These are phyloP conservation scores for Parasteatoda tepidariorum DNA, from an alignment of 1,140 invertebrate genomes.

Conservation along the genomic window DNA sequence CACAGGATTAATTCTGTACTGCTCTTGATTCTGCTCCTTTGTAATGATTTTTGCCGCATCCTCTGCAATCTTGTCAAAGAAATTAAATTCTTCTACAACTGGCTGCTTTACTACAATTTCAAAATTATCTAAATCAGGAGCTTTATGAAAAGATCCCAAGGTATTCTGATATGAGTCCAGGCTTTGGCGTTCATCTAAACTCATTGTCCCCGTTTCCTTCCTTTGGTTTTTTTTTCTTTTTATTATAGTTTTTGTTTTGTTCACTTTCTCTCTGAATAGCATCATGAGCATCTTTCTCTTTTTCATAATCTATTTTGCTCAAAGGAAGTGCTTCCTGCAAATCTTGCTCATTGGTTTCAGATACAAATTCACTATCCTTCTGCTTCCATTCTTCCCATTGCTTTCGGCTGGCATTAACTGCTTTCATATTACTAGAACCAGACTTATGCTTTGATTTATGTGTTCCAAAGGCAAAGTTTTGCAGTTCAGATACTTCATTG, in stretches of 20 bases:
- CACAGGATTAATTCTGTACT: conserved; percentile 68
- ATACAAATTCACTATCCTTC: conserved; percentile 74
- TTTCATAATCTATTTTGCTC: conserved; percentile 78
- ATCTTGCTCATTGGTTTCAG: conserved; percentile 76
- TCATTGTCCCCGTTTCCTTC: conserved; percentile 74
- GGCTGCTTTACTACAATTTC: conserved; percentile 1
- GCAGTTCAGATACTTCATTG: conserved; percentile 59
- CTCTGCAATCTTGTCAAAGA: conserved; percentile 77
- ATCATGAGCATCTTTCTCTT: conserved; percentile 73
- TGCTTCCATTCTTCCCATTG: conserved; percentile 76
- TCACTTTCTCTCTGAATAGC: conserved; percentile 61
- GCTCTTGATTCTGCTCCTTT: conserved; percentile 76
- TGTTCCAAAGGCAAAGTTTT: conserved; percentile 52
- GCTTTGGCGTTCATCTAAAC: conserved; percentile 76
- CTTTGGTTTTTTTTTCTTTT: conserved; percentile 72
- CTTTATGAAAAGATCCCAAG: too few relatives aligned
- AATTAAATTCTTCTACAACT: conserved; percentile 68
- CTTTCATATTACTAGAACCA: neutral
- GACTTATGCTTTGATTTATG: conserved; percentile 9
- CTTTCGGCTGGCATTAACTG: neutral
- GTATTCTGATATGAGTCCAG: conserved; percentile 42
- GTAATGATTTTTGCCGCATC: conserved; percentile 76
- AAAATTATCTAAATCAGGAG: conserved; percentile 31
- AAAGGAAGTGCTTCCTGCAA: conserved; percentile 76
- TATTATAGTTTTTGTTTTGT: conserved; percentile 10